Evolutionary conservation across 2,113 vertebrate species (phyloP).

Genomic region (Onychorhynchus coronatus): DNA sequence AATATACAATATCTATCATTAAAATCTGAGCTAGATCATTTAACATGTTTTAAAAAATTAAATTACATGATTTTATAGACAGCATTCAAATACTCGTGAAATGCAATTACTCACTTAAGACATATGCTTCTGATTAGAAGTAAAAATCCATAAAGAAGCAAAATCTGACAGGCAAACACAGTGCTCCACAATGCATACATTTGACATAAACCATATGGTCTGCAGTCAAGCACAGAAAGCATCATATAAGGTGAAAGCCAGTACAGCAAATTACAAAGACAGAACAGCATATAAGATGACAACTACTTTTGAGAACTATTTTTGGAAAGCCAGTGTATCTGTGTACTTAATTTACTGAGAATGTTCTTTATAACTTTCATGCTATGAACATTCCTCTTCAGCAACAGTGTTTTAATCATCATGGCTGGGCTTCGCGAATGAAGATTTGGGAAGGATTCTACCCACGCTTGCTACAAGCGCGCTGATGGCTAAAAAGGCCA

Average conservation of each 20-base stretch:
- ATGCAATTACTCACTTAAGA: neutral
- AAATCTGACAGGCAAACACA: neutral
- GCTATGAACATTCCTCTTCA: neutral
- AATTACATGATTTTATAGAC: neutral
- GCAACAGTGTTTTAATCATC: neutral
- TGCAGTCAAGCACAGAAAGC: neutral
- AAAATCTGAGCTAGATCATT: neutral
- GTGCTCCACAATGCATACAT: rapidly evolving
- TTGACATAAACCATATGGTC: neutral
- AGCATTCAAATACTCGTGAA: neutral
- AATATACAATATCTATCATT: neutral
- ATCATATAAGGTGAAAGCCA: neutral
- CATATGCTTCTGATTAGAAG: neutral
- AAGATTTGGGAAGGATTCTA: no score
- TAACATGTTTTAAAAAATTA: neutral
- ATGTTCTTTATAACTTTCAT: neutral
- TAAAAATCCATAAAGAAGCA: neutral
- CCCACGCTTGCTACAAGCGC: no score
- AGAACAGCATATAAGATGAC: neutral
- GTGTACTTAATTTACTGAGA: neutral
- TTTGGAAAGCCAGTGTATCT: neutral
- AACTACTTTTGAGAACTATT: neutral
- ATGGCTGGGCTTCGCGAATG: no score
- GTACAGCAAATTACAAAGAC: neutral
- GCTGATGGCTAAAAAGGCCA: no score